phyloP scores from a whole-genome alignment of 2,888 invertebrate genomes.

The Nephrotoma flavescens region DNA sequence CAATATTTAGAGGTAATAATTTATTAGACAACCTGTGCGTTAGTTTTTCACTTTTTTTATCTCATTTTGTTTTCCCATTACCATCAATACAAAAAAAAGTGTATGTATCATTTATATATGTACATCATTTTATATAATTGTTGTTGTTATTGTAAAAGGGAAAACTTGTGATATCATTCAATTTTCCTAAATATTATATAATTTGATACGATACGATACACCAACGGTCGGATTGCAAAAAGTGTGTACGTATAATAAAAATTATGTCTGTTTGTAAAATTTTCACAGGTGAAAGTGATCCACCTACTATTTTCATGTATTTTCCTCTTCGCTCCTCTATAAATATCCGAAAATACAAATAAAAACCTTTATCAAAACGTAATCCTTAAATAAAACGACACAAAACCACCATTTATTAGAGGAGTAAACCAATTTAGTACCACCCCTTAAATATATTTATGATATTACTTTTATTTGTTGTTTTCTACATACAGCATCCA shows the following conservation, averaged over 20 bases:
- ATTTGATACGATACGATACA: neutral
- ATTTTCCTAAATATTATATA: neutral
- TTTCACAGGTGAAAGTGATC: slow-evolving; percentile 13
- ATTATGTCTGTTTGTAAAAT: neutral
- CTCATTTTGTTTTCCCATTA: neutral
- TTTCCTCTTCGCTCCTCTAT: neutral
- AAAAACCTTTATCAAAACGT: neutral
- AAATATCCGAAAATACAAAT: neutral
- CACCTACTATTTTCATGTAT: slow-evolving; percentile 7
- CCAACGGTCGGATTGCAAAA: neutral
- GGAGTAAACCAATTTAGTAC: neutral
- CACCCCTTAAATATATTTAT: neutral
- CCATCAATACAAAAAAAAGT: neutral
- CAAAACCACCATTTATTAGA: neutral
- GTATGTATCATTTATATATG: neutral
- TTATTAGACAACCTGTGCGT: neutral
- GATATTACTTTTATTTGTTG: neutral
- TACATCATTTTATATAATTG: neutral
- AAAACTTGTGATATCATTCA: neutral
- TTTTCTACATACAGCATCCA: neutral
- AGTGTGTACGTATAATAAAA: neutral
- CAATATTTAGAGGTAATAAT: neutral
- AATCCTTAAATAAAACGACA: neutral
- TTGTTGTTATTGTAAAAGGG: neutral
- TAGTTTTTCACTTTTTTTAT: neutral